Conservation (phyloP, 2,888 invertebrate species). For the Pterostichus niger region DNA sequence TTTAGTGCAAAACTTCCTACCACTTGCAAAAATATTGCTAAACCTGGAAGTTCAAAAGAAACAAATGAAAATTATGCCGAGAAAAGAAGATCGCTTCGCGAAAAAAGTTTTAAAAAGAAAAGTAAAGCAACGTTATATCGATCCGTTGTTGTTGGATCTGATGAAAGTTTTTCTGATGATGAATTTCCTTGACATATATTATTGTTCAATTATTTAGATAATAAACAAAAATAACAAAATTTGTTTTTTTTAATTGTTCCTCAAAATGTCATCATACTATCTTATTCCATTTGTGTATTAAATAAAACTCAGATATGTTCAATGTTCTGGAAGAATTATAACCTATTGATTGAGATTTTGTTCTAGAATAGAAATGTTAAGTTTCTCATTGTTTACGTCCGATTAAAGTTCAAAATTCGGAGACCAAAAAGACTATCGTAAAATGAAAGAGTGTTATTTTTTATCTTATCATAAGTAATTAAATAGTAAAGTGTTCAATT, state of each 20-base stretch:
- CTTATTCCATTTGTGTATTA: background rate
- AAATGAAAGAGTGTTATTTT: background rate
- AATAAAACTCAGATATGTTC: no score
- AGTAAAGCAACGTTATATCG: slow-evolving; percentile 17
- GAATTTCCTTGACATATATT: background rate
- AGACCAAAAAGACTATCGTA: background rate
- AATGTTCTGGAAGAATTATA: no score
- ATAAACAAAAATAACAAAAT: slow-evolving; percentile 4
- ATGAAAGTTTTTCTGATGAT: background rate
- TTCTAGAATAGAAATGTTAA: background rate
- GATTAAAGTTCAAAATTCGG: background rate
- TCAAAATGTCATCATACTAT: background rate
- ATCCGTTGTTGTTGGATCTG: slow-evolving; percentile 7
- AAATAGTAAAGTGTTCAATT: background rate
- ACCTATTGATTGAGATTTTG: background rate
- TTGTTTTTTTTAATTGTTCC: background rate
- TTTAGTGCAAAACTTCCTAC: slow-evolving; percentile 3
- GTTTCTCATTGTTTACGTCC: background rate
- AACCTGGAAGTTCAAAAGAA: slow-evolving; percentile 49
- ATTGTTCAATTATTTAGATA: background rate
- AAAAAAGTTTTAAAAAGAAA: slow-evolving; percentile 43
- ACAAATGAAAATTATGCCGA: background rate
- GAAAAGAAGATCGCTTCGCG: slow-evolving; percentile 13
- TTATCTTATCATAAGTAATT: slow-evolving; percentile 36
- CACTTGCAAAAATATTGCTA: background rate